These are phyloP conservation scores for Drosophila vallismaia DNA, from an alignment of 2,888 invertebrate species.

Conservation along the genomic window DNA sequence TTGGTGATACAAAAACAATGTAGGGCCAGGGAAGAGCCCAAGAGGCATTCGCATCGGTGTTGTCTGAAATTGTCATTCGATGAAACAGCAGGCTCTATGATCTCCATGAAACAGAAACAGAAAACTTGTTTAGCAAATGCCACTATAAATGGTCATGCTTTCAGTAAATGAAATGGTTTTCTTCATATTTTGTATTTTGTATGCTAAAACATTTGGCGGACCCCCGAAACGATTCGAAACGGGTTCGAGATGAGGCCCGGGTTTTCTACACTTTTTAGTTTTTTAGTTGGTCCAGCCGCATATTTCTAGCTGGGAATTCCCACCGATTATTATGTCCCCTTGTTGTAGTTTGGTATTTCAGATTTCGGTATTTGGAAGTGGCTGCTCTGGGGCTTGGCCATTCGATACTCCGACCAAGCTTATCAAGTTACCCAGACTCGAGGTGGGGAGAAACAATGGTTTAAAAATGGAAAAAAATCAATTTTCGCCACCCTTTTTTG, in stretches of 20 bases:
- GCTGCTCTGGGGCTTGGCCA: conserved; percentile 33
- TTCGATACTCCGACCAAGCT: conserved; percentile 36
- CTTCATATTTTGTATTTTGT: conserved; percentile 50
- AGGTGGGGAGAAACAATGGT: conserved; percentile 44
- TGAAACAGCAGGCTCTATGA: conserved; percentile 34
- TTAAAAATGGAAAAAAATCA: conserved; percentile 46
- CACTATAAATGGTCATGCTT: conserved; percentile 52
- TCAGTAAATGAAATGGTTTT: conserved; percentile 57
- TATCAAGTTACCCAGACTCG: conserved; percentile 51
- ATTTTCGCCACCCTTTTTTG: conserved; percentile 58
- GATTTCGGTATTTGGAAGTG: conserved; percentile 20
- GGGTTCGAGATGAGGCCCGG: conserved; percentile 53
- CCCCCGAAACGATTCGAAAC: conserved; percentile 59
- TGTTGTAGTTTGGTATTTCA: conserved; percentile 28
- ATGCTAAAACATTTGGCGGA: conserved; percentile 53
- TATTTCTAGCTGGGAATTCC: conserved; percentile 77
- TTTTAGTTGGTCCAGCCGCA: conserved; percentile 48
- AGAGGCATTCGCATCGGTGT: conserved; percentile 37
- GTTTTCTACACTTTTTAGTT: conserved; percentile 58
- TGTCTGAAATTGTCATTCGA: conserved; percentile 30
- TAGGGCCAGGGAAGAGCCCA: conserved; percentile 5
- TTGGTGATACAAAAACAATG: not conserved
- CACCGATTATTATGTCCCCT: conserved; percentile 61
- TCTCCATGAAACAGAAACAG: conserved; percentile 1
- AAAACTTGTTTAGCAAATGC: conserved; percentile 41